phyloP scores from a whole-genome alignment of 2,113 vertebrate species.

The Echinops telfairi region DNA sequence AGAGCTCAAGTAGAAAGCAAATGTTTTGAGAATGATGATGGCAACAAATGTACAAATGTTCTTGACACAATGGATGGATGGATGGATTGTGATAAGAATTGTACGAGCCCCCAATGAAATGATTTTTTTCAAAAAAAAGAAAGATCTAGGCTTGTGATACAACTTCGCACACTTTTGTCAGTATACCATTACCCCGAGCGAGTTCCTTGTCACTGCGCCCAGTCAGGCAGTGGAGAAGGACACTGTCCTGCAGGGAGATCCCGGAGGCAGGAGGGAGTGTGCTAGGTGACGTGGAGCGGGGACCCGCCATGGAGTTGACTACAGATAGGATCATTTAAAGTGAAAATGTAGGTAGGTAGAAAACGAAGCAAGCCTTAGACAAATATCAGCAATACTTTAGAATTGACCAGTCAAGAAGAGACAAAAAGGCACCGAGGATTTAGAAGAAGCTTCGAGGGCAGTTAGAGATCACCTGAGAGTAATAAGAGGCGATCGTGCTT shows the following conservation, averaged over 20 bases:
- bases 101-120: too few relatives aligned
- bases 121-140: too few relatives aligned
- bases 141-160: neutral
- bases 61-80: too few relatives aligned
- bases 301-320: neutral
- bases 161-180: neutral
- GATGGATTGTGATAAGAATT: too few relatives aligned
- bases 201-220: neutral
- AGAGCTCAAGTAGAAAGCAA: too few relatives aligned
- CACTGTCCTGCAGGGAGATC: neutral
- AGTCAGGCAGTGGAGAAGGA: neutral
- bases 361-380: neutral
- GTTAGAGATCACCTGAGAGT: neutral
- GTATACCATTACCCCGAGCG: constrained; percentile 3
- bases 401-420: neutral
- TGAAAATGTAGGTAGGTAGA: neutral
- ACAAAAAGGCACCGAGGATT: constrained; percentile 1
- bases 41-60: too few relatives aligned
- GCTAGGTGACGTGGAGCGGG: neutral
- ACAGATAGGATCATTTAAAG: neutral
- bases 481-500: neutral
- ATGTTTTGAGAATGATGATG: too few relatives aligned
- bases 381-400: neutral
- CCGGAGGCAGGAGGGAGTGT: neutral
- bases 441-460: neutral